These are phyloP conservation scores for Coryphaenoides rupestris DNA, from an alignment of 2,113 vertebrate genomes.

Conservation along the genomic window DNA sequence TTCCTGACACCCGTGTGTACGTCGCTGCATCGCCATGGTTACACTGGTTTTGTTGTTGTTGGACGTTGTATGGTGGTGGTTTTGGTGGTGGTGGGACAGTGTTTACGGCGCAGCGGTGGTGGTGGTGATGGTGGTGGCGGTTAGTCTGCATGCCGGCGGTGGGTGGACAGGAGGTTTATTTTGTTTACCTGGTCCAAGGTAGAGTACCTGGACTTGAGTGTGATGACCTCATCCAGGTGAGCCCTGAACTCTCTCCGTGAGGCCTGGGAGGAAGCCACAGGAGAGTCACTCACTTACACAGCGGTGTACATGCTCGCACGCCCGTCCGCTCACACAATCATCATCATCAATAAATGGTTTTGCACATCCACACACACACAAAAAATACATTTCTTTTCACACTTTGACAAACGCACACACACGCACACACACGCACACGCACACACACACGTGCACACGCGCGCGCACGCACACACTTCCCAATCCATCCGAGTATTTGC, in stretches of 20 bases:
- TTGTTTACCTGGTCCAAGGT: constrained; percentile 83
- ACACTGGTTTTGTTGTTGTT: no score
- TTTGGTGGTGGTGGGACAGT: no score
- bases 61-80: no score
- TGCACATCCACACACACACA: background rate
- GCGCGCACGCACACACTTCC: background rate
- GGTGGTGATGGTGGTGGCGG: constrained; percentile 24
- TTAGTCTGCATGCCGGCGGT: constrained; percentile 64
- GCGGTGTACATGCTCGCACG: constrained; percentile 10
- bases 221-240: constrained; percentile 84
- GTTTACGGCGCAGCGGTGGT: no score
- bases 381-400: background rate
- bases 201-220: constrained; percentile 84
- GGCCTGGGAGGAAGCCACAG: constrained; percentile 79
- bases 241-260: constrained; percentile 82
- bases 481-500: constrained; percentile 27
- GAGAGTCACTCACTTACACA: constrained; percentile 74
- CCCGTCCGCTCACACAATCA: no score
- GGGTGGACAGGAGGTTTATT: constrained; percentile 58
- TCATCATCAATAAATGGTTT: constrained; percentile 13
- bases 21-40: no score
- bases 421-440: constrained; percentile 6
- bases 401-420: constrained; percentile 9
- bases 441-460: background rate
- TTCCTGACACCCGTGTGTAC: no score